Base-by-base conservation (phyloP, 2,888 invertebrate genomes). In the Frankliniella fusca region DNA sequence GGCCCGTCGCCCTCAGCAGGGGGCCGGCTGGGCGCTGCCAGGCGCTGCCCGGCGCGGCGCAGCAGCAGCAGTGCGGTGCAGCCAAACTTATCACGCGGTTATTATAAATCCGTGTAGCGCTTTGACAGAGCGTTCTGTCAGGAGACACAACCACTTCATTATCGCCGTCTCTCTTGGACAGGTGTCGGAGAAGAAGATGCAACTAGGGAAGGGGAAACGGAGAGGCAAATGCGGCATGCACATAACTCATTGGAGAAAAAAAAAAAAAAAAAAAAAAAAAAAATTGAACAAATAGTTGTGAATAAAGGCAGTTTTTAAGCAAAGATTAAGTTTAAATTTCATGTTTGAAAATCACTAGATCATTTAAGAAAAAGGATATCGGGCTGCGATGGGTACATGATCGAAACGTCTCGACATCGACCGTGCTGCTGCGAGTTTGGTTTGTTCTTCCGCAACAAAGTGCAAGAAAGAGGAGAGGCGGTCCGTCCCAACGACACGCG, bases 41-140 rank as follows among this genome's bases (percentile, higher is more conserved):
- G 70, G 70, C n/a, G n/a, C n/a, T n/a, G n/a, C 11, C 65, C 9
- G 70, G 70, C 23, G 23, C 70, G 18, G 15, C 54, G 70, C 70
- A 23, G 70, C 70, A 3, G 23, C 70, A 38, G 38, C 38, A 38
- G 38, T 38, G 38, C 5, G 38, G 38, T 38, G 38, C 38, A 12
- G 70, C 70, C 70, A 76, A 76, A 76, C 70, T 76, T 76, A 76
- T 76, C 70, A 76, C 70, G 27, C 70, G 38, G 70, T 76, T 76
- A 76, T 76, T 76, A 76, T 76, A 76, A 76, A 76, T 76, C 70
- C 70, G 70, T 76, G 61, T 54, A 54, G 15, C n/a, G 70, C 70
- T 76, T 23, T 23, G 70, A 27, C 70, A 27, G 70, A 27, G 70
- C 27, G 12, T 76, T 76, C 70, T 27, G 11, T 76, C 61, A 20